A percentile compares a stretch with the other conserved stretches of the same genome.
Conservation (phyloP, 2,797 vertebrate species). For the Sebastes taczanowskii region DNA sequence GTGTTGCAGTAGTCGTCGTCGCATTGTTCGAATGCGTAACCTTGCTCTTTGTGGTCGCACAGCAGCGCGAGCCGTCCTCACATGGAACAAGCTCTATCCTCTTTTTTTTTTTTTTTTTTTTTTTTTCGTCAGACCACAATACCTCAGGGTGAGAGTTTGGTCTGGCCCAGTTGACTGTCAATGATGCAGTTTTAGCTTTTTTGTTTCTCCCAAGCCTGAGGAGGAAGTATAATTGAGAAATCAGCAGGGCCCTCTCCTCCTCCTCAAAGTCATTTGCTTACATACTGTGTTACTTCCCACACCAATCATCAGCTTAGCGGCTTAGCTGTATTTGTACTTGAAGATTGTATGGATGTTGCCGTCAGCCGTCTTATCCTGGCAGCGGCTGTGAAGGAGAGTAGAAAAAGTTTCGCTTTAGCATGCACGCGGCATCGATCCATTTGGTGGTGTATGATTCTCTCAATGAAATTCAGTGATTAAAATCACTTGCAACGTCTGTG, state of each 20-base stretch:
- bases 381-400: slow-evolving; percentile 66
- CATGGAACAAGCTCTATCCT: slow-evolving; percentile 57
- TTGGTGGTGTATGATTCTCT: slow-evolving; percentile 62
- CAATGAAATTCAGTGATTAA: slow-evolving; percentile 70
- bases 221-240: slow-evolving; percentile 86
- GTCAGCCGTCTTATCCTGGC: slow-evolving; percentile 76
- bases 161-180: slow-evolving; percentile 77
- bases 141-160: slow-evolving; percentile 63
- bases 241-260: slow-evolving; percentile 80
- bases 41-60: slow-evolving; percentile 51
- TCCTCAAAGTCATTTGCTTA: slow-evolving; percentile 85
- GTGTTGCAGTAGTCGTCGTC: slow-evolving; percentile 28
- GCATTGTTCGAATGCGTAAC: slow-evolving; percentile 53
- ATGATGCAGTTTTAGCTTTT: slow-evolving; percentile 73
- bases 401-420: slow-evolving; percentile 76
- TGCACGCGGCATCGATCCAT: slow-evolving; percentile 73
- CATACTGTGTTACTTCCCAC: slow-evolving; percentile 80
- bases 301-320: slow-evolving; percentile 86
- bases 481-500: slow-evolving; percentile 51
- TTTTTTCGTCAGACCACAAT: slow-evolving; percentile 61
- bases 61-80: slow-evolving; percentile 48
- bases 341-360: slow-evolving; percentile 82
- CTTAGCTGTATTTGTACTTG: slow-evolving; percentile 87
- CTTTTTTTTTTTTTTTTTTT: background rate
- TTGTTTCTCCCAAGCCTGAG: slow-evolving; percentile 73